Conservation (phyloP, 2,113 vertebrate species). For the Notarius lentiginosus region DNA sequence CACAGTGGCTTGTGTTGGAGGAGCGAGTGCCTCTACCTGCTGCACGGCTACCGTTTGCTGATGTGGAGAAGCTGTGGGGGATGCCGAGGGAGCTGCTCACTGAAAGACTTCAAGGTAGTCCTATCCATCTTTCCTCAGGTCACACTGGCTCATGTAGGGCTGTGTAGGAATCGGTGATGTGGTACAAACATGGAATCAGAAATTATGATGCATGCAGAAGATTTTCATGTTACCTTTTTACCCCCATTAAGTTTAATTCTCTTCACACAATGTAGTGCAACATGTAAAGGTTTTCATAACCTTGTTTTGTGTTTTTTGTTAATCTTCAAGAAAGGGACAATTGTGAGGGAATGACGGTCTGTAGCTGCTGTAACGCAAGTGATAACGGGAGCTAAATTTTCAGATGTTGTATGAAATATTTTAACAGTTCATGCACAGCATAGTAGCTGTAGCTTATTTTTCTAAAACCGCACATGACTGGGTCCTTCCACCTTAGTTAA, state of each 20-base stretch:
- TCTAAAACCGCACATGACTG: background rate
- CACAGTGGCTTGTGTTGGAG: constrained; percentile 62
- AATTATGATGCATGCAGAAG: background rate
- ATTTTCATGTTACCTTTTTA: background rate
- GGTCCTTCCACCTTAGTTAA: background rate
- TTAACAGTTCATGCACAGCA: background rate
- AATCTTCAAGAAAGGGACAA: too few relatives aligned
- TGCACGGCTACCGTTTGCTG: constrained; percentile 48
- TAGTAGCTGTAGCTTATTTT: background rate
- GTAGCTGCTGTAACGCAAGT: background rate
- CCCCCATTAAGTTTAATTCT: background rate
- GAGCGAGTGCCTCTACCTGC: constrained; percentile 59
- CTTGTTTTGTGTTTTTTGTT: too few relatives aligned
- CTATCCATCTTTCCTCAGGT: background rate
- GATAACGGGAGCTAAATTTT: background rate
- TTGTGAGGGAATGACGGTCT: too few relatives aligned
- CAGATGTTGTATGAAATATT: background rate
- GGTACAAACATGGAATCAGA: background rate
- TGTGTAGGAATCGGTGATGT: background rate
- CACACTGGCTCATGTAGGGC: background rate
- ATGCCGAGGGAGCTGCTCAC: constrained; percentile 47
- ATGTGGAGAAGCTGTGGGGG: constrained; percentile 61
- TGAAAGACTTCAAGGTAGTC: constrained; percentile 53
- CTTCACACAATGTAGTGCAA: background rate
- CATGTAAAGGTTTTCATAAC: background rate